These are phyloP conservation scores for Drosophila fungiperda DNA, from an alignment of 2,888 invertebrate genomes.

Conservation along the genomic window DNA sequence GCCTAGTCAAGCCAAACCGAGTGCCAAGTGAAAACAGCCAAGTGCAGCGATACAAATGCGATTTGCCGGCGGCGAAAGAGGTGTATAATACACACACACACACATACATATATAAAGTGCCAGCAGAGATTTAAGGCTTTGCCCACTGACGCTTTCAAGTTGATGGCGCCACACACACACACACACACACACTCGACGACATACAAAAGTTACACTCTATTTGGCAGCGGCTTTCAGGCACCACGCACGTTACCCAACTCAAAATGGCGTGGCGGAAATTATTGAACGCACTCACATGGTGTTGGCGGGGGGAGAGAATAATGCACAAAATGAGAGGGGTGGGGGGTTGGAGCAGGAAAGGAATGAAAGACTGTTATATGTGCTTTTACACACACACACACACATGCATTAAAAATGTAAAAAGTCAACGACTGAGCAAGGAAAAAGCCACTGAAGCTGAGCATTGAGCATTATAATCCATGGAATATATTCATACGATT, in stretches of 20 bases:
- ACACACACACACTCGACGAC: slow-evolving; percentile 10
- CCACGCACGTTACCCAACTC: slow-evolving; percentile 70
- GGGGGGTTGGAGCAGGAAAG: slow-evolving; percentile 1
- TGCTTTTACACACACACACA: slow-evolving; percentile 45
- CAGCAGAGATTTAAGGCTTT: slow-evolving; percentile 74
- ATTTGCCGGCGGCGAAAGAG: slow-evolving; percentile 59
- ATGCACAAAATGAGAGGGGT: slow-evolving; percentile 1
- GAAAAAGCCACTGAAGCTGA: slow-evolving; percentile 73
- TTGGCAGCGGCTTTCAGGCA: slow-evolving; percentile 67
- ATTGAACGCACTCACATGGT: slow-evolving; percentile 68
- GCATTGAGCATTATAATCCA: slow-evolving; percentile 68
- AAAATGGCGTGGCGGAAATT: slow-evolving; percentile 75
- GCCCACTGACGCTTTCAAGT: slow-evolving; percentile 71
- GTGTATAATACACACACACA: slow-evolving; percentile 43
- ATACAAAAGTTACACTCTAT: slow-evolving; percentile 71
- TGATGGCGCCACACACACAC: slow-evolving; percentile 63
- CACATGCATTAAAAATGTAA: slow-evolving; percentile 70
- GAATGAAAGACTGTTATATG: background rate
- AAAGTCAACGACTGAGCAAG: slow-evolving; percentile 74
- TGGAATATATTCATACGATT: slow-evolving; percentile 78
- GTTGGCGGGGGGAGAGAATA: slow-evolving; percentile 3
- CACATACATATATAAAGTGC: slow-evolving; percentile 36
- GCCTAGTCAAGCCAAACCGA: slow-evolving; percentile 7
- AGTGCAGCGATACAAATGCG: slow-evolving; percentile 76
- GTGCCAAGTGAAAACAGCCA: slow-evolving; percentile 25